These are phyloP conservation scores for Leptodactylus fallax DNA, from an alignment of 2,797 vertebrate genomes.

Conservation along the genomic window DNA sequence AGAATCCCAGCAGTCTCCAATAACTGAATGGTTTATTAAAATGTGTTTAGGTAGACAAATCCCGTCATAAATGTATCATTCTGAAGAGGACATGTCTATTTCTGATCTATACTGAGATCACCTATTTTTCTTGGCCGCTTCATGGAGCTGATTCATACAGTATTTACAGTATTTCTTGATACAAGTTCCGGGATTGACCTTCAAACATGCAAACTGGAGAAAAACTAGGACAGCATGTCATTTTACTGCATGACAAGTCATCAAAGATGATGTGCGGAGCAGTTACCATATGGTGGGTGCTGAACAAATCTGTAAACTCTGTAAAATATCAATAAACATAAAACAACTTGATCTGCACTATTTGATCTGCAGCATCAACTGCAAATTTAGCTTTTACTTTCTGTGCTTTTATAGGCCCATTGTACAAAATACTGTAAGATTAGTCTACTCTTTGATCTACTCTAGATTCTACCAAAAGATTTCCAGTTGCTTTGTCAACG, in stretches of 20 bases:
- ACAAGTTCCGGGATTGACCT: constrained; percentile 24
- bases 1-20: neutral
- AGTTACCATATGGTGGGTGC: constrained; percentile 22
- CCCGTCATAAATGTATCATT: neutral
- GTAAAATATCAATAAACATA: constrained; percentile 42
- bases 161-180: constrained; percentile 36
- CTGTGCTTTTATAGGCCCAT: neutral
- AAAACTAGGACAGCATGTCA: constrained; percentile 28
- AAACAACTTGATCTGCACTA: constrained; percentile 36
- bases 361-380: constrained; percentile 8
- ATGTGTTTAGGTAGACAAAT: neutral
- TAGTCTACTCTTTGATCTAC: constrained; percentile 11
- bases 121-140: neutral
- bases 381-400: constrained; percentile 21
- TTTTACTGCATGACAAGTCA: constrained; percentile 47
- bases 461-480: neutral
- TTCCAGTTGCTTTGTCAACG: neutral
- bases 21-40: neutral
- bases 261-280: constrained; percentile 35
- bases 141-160: constrained; percentile 29
- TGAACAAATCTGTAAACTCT: constrained; percentile 23
- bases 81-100: neutral
- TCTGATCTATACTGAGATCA: neutral
- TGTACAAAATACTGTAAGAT: neutral
- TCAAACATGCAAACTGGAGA: constrained; percentile 11